Conservation (phyloP, 2,888 invertebrate genomes). For the Acronicta leporina region DNA sequence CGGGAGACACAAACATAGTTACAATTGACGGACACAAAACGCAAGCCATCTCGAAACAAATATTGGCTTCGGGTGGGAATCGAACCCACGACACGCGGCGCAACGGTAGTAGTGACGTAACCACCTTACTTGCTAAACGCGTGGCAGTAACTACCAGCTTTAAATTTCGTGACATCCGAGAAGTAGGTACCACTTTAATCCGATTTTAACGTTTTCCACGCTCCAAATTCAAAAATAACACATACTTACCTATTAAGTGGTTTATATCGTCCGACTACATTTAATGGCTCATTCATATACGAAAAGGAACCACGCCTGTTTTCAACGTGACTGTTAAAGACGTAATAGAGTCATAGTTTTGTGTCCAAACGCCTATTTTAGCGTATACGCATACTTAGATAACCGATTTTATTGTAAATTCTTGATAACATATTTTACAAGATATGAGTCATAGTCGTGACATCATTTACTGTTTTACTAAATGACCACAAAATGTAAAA, state of each 20-base stretch:
- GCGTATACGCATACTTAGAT: slow-evolving; percentile 50
- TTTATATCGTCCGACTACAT: slow-evolving; percentile 25
- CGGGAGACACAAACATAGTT: no score
- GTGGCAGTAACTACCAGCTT: no score
- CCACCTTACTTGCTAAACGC: no score
- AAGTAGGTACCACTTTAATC: slow-evolving; percentile 24
- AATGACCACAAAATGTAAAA: slow-evolving; percentile 80
- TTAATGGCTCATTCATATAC: slow-evolving; percentile 48
- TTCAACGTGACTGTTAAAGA: slow-evolving; percentile 58
- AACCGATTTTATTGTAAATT: slow-evolving; percentile 68
- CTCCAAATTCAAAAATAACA: slow-evolving; percentile 28
- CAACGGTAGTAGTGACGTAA: no score
- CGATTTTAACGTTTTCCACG: slow-evolving; percentile 30
- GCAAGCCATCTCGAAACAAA: no score
- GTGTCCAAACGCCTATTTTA: slow-evolving; percentile 47
- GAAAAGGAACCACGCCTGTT: slow-evolving; percentile 57
- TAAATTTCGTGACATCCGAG: slow-evolving; percentile 20
- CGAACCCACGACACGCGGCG: no score
- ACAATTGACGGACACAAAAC: no score
- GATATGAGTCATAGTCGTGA: slow-evolving; percentile 81
- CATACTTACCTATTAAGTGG: slow-evolving; percentile 4
- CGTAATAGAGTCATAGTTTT: slow-evolving; percentile 50
- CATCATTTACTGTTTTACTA: slow-evolving; percentile 85
- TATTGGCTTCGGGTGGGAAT: no score
- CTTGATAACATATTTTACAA: slow-evolving; percentile 69